phyloP scores from a whole-genome alignment of 2,888 invertebrate species.

The Catonia carolina region DNA sequence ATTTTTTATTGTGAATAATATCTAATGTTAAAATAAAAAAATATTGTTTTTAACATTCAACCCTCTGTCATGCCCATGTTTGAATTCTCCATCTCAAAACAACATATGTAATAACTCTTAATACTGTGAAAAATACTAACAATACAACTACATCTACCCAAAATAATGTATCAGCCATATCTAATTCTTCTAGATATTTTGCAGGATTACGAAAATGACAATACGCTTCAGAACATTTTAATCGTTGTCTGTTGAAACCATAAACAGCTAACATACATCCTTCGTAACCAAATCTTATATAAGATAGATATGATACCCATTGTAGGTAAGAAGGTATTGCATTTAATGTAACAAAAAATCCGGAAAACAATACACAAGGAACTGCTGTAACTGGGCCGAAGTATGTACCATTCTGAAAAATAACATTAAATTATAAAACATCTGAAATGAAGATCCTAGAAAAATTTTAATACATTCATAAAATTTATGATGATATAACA shows the following conservation, averaged over 20 bases:
- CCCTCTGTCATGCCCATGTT: no score
- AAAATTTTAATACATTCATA: no score
- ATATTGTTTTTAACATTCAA: no score
- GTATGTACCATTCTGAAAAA: slow-evolving; percentile 52
- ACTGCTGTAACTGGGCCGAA: slow-evolving; percentile 86
- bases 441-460: no score
- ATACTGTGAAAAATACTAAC: slow-evolving; percentile 66
- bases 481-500: no score
- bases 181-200: slow-evolving; percentile 68
- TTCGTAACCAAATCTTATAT: slow-evolving; percentile 87
- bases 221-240: slow-evolving; percentile 68
- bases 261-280: slow-evolving; percentile 89
- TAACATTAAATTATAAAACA: slow-evolving; percentile 30
- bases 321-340: slow-evolving; percentile 83
- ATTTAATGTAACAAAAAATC: slow-evolving; percentile 89
- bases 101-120: slow-evolving; percentile 73
- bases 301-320: slow-evolving; percentile 85
- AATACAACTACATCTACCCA: slow-evolving; percentile 82
- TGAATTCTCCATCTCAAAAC: slow-evolving; percentile 47
- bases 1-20: no score
- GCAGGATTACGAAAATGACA: slow-evolving; percentile 39
- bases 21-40: no score
- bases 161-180: slow-evolving; percentile 63
- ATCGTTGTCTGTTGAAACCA: slow-evolving; percentile 71
- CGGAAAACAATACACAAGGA: slow-evolving; percentile 86